Evolutionary conservation across 2,888 invertebrate species (phyloP), one percentile per base, ranked within the genome.

Genomic region (Lasioglossum leucozonium): DNA sequence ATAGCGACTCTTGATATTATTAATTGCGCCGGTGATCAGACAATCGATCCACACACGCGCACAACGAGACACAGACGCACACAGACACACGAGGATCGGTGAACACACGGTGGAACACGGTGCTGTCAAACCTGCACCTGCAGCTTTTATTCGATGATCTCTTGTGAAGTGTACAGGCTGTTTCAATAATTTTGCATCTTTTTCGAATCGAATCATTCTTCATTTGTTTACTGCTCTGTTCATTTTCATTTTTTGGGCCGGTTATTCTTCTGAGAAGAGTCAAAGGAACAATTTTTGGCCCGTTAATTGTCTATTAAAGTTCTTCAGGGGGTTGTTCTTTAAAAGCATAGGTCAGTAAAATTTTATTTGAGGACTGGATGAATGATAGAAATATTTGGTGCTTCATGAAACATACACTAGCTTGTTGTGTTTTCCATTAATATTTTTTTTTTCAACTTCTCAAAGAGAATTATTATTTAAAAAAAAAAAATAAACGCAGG

Each of bases 1-100:
- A 92, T 92, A 86, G 91, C 90, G 90, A 91, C 11, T 91, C 93
- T 91, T 91, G 88, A 90, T 88, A 90, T 91, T 87, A 91, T 87
- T 87, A 89, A 69, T n/a, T 51, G 58, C 77, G 44, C 73, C 40
- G 81, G 65, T 82, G 74, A 83, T 82, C 84, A 89, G 81, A 73
- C 81, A 84, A 84, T 89, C 73, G 77, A 72, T 58, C 77, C 34
- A 37, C 79, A 40, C 55, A 37, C 44, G 44, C 73, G 6, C 44
- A 4, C n/a, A 74, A 65, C 62, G 22, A 37, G 47, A 65, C 67
- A 77, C 58, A 72, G 34, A 40, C 62, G 73, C 55, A 18, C 30
- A 6, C 71, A 71, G 1, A 8, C 34, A 78, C 44, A 5, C 13
- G 62, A n/a, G 18, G 34, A 55, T 77, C 82, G 72, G 44, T 51